Evolutionary conservation across 2,113 vertebrate genomes (phyloP), one percentile per base, ranked within the genome.

Genomic region (Hucho hucho): DNA sequence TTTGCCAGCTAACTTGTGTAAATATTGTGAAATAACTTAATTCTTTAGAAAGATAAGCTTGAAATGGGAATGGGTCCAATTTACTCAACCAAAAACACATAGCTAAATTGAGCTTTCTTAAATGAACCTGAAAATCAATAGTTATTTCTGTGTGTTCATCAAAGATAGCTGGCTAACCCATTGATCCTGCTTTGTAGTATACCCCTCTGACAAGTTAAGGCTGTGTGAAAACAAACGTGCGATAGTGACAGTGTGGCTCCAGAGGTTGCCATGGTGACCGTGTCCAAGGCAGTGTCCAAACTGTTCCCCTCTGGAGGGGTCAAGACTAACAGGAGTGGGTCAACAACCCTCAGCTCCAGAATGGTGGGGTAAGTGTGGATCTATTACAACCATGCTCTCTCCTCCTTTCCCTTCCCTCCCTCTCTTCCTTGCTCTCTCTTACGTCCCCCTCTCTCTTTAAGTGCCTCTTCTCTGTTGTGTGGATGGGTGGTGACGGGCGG

Each of bases 241-340:
- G 76, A 76, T 78, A 18, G 49, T 53, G 49, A 81, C 81, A 86
- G 78, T 20, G 76, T 70, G 75, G 76, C 84, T 78, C 78, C 46
- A 14, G 49, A 49, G 66, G 67, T 68, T 28, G 46, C 79, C 75
- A 56, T 32, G 20, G 11, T 22, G 56, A 73, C 78, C n/a, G 18
- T 43, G 46, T 61, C 79, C 74, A 47, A 53, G 70, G 64, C 66
- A 3, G 53, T 64, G 83, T 83, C 84, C 77, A 11, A 81, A 77
- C 79, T 74, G 72, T 80, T 3, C 58, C 85, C 89, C 84, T 87
- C 87, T 87, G 87, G 86, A 78, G 73, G n/a, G 77, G 81, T 49
- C 70, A 79, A 76, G 71, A 74, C 32, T 73, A 75, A 76, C 78
- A 71, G 79, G 80, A 77, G 29, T 63, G 53, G 47, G 59, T 73